Base-by-base conservation (phyloP, 2,888 invertebrate genomes). In the Cryptus viduatorius region DNA sequence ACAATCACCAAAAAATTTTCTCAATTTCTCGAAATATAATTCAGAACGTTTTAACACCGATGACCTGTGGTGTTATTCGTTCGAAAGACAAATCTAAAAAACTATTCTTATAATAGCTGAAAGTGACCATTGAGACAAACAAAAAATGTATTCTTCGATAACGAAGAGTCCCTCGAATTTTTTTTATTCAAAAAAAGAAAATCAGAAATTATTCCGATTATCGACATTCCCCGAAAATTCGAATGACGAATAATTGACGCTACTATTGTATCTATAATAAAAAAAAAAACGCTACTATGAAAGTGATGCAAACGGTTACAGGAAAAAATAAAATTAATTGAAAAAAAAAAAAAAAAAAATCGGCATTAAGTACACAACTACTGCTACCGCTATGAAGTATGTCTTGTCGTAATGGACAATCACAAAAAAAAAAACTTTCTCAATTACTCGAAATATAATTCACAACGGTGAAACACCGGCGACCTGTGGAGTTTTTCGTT, bases 121-220 rank as follows among this genome's bases (percentile, higher is more conserved):
- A 68, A 81, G 77, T 78, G 3, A 59, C 78, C 46, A 65, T 75
- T 69, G 73, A 61, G 64, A 68, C 67, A 61, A 78, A 81, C 77
- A 68, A 80, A 83, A 37, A 85, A 82, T 82, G 79, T 82, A 79
- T 82, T 82, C 82, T 85, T 7, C 71, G 79, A 79, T 82, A 82
- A 82, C 65, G 71, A 29, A 71, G 42, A 29, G 3, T 5, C 31
- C 10, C 64, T 75, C 29, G 31, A 48, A 29, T 14, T 29, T 56
- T 56, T 56, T 19, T 19, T n/a, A n/a, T n/a, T n/a, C n/a, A n/a
- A n/a, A n/a, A n/a, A n/a, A n/a, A n/a, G n/a, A n/a, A n/a, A n/a
- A n/a, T n/a, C n/a, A n/a, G n/a, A 50, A 50, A 50, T n/a, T 24
- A 16, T 19, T 10, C 53, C 19, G 50, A 44, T 37, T 14, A 42